Evolutionary conservation across 2,113 vertebrate species (phyloP), one percentile per base, ranked within the genome.

Genomic region (Gavia stellata): DNA sequence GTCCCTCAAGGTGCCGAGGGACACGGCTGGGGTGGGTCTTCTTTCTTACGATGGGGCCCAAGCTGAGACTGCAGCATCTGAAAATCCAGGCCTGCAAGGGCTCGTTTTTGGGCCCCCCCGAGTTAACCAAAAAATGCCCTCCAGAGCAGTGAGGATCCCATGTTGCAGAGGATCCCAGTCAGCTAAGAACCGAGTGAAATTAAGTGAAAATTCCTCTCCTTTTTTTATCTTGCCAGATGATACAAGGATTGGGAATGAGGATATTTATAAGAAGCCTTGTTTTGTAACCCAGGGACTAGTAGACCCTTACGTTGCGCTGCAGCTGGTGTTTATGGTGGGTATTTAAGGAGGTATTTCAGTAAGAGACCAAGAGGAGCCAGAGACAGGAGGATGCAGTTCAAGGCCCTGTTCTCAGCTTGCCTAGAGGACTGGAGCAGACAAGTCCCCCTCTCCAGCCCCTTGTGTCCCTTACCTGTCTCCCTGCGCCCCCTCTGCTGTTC

Each of bases 191-290:
- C 0, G 6, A 26, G 13, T 33, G 49, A 94, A 77, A 85, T 44
- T 2, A 63, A 73, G 47, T 45, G 23, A 70, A 67, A 89, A 44
- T 40, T 50, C 19, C 28, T 65, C 24, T 47, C 4, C 7, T 44
- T 26, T 23, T 40, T 84, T 31, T 6, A 14, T 83, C 52, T 61
- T 31, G 26, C 15, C 11, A 14, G 88, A 88, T 92, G 19, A 91
- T 49, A 8, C 29, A 55, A 68, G 31, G 40, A 83, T 94, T 96
- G 1, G 10, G 62, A 94, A 50, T 45, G 88, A 83, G 56, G 67
- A 82, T 85, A 68, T 93, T 81, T 86, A 71, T 63, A 84, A 85
- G 58, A 92, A 95, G 62, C 38, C 78, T 88, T 84, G 58, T 85
- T 94, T 86, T 55, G 81, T 85, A 89, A 92, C 65, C n/a, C 7